Percentiles rank a stretch among this genome's conserved stretches.
These are phyloP conservation scores for Hemichromis elongatus DNA, from an alignment of 2,113 vertebrate species.

Conservation along the genomic window DNA sequence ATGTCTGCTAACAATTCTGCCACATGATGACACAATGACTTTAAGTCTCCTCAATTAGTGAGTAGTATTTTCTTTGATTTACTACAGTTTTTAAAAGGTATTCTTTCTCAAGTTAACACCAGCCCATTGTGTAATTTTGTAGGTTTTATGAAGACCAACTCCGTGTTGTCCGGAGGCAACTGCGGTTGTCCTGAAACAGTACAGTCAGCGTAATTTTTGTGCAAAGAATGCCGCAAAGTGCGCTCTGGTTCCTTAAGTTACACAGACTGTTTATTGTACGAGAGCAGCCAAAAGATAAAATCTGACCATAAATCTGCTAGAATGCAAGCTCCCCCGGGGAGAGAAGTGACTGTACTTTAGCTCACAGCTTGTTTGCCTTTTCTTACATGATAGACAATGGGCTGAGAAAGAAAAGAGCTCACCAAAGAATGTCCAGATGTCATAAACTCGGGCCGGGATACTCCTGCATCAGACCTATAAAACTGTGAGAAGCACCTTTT, in stretches of 20 bases:
- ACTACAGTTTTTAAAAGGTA: background rate
- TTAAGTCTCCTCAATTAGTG: background rate
- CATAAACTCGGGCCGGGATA: background rate
- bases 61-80: constrained; percentile 1
- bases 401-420: background rate
- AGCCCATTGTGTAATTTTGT: constrained; percentile 32
- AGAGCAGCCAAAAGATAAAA: constrained; percentile 20
- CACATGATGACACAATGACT: background rate
- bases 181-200: constrained; percentile 15
- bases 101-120: constrained; percentile 27
- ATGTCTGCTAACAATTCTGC: background rate
- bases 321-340: constrained; percentile 11
- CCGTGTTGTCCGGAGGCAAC: constrained; percentile 29
- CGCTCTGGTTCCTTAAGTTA: constrained; percentile 3
- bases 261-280: constrained; percentile 14
- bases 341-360: background rate
- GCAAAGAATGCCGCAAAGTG: constrained; percentile 18
- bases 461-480: background rate
- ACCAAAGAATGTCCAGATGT: constrained; percentile 17
- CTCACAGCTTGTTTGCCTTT: constrained; percentile 8
- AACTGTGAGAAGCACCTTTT: background rate
- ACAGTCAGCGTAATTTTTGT: constrained; percentile 14
- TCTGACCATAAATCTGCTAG: constrained; percentile 24
- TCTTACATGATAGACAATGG: constrained; percentile 19
- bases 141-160: constrained; percentile 61